A percentile compares a stretch with the other conserved stretches of the same genome.
These are phyloP conservation scores for Hetaerina titia DNA, from an alignment of 2,888 invertebrate species.

Conservation along the genomic window DNA sequence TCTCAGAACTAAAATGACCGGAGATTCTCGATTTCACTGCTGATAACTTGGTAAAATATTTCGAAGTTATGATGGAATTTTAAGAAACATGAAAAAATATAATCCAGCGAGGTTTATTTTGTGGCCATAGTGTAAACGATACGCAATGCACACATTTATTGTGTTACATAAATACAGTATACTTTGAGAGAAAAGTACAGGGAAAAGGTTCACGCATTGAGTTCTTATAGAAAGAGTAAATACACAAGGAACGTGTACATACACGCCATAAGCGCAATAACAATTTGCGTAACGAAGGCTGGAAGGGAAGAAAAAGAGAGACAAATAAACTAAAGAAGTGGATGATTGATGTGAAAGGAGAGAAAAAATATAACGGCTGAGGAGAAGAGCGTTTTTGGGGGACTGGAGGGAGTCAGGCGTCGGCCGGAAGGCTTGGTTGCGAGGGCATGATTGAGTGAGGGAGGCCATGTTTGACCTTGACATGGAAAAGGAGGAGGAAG, in stretches of 20 bases:
- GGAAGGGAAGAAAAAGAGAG: neutral
- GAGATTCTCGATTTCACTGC: no score
- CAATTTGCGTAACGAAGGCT: neutral
- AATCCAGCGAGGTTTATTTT: no score
- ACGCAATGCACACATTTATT: no score
- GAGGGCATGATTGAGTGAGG: neutral
- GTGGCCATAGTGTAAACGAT: no score
- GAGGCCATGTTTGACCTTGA: neutral
- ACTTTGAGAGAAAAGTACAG: neutral
- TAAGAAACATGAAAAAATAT: no score
- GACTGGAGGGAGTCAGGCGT: neutral
- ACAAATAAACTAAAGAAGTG: neutral
- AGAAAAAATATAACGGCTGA: neutral
- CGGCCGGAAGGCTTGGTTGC: neutral
- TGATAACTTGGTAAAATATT: no score
- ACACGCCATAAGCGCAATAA: neutral
- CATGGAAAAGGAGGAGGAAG: neutral
- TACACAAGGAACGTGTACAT: neutral
- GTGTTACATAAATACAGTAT: neutral
- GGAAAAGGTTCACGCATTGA: neutral
- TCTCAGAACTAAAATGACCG: no score
- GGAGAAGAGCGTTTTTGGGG: neutral
- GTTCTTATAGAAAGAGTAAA: neutral
- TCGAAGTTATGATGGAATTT: no score
- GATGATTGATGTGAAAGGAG: neutral